Evolutionary conservation across 2,888 invertebrate genomes (phyloP), one percentile per base, ranked within the genome.

Genomic region (Drosophila anomalata): DNA sequence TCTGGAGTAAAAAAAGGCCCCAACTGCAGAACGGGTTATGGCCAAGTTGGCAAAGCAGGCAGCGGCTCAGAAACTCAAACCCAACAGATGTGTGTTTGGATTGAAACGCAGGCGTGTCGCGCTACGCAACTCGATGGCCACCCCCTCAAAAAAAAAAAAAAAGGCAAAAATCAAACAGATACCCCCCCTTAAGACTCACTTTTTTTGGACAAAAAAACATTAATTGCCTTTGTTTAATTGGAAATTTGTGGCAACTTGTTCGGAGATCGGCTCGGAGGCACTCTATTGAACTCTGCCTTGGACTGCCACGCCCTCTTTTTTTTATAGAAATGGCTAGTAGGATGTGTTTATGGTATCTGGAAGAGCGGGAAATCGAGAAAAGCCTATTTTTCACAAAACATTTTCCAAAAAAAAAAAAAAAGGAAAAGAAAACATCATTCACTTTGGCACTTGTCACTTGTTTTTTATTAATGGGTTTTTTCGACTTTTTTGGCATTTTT

Each of bases 41-140:
- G 36, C 22, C 20, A 42, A 66, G 66, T 83, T 80, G 79, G 81
- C 80, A 80, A 79, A 83, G 71, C 79, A 83, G 84, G 79, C 79
- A 76, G 61, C 57, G 33, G 46, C 22, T 46, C 20, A 36, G 41
- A 50, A 20, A 48, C 36, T 17, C 2, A 42, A 61, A 26, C 42
- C 47, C 56, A 50, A 66, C 65, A 48, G 66, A 57, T 31, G 58
- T 36, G 36, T 36, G 36, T 36, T 6, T 14, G 53, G 31, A 59
- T 50, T 62, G 61, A 62, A 68, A 60, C 78, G 75, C 79, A 85
- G 80, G 80, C 84, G 84, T 75, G 69, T 31, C 44, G 14, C 33
- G 44, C 36, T 26, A 62, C 62, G 62, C 50, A 66, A 48, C 68
- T 42, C 47, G 41, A 42, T 26, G 33, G 63, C 50, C 67, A 63